Evolutionary conservation across 2,888 invertebrate species (phyloP), one percentile per base, ranked within the genome.

Genomic region (Sinhomidia bicolor): DNA sequence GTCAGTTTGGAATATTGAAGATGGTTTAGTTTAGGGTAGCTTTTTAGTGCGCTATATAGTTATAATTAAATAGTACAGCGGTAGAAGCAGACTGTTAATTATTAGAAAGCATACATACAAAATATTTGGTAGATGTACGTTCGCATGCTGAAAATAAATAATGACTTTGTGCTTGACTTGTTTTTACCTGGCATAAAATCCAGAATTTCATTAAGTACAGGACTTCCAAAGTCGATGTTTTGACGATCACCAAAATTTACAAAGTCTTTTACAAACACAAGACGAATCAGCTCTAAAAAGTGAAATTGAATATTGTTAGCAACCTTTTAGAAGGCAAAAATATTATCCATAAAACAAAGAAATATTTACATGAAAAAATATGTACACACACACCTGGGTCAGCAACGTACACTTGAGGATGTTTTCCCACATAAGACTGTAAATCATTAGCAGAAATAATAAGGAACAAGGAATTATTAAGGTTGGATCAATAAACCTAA

Each of bases 191-290:
- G 90, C 1, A 89, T 54, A 65, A 76, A 92, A 82, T 92, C 92
- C 62, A 92, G 74, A 74, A 92, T 91, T 88, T 92, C 90, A 80
- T 92, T 91, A 23, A 92, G 17, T 0, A 91, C 20, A 0, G 81
- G 78, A 0, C 90, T 62, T 0, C 92, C 92, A 29, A 91, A 82
- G 57, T 91, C 90, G 3, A 82, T 57, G 0, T 74, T 81, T 23
- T 90, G 62, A 51, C 92, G 51, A 71, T 91, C 89, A 23, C 82
- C 86, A 54, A 92, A 92, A 82, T 91, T 88, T 20, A 87, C 87
- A 79, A 71, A 89, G 60, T 92, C 91, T 81, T 91, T 91, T n/a
- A 91, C 90, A 76, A 91, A 91, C 23, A 92, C 88, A 36, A 90
- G 54, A 10, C 90, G 87, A 62, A 92, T 89, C 9, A 92, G 71